These are phyloP conservation scores for Euwallacea similis DNA, from an alignment of 1,140 invertebrate species.

Conservation along the genomic window DNA sequence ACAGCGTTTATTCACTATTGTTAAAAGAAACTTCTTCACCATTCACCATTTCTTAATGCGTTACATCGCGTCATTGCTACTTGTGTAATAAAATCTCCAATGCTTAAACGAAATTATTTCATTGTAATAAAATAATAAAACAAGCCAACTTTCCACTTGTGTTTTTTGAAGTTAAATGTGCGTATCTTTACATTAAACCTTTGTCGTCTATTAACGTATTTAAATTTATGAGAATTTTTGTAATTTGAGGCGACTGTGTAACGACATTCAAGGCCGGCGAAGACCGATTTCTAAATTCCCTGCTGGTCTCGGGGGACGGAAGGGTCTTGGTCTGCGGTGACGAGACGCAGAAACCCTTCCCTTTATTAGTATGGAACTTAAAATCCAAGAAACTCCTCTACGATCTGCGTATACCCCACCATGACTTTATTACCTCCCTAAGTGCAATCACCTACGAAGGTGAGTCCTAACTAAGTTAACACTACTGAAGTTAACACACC, in stretches of 20 bases:
- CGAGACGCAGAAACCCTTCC: slow-evolving; percentile 89
- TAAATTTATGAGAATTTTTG: not conserved
- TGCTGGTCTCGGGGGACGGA: slow-evolving; percentile 84
- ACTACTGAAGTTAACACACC: not conserved
- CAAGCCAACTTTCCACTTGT: no score
- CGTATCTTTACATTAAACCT: no score
- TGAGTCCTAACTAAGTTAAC: slow-evolving; percentile 13
- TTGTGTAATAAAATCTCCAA: no score
- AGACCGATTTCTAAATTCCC: slow-evolving; percentile 84
- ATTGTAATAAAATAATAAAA: no score
- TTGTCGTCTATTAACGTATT: no score
- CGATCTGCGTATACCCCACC: slow-evolving; percentile 83
- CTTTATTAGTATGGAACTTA: slow-evolving; percentile 85
- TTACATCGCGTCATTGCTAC: no score
- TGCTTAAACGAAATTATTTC: no score
- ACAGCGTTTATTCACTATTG: no score
- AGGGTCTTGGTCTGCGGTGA: slow-evolving; percentile 85
- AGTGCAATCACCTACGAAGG: slow-evolving; percentile 87
- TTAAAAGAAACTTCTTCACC: no score
- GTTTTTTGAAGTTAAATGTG: no score
- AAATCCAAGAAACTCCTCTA: slow-evolving; percentile 81
- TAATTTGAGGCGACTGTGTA: slow-evolving; percentile 72
- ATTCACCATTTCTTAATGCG: no score
- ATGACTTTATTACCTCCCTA: slow-evolving; percentile 82
- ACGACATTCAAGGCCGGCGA: slow-evolving; percentile 87